These are phyloP conservation scores for Bilobella aurantiaca DNA, from an alignment of 1,140 invertebrate genomes.

Conservation along the genomic window DNA sequence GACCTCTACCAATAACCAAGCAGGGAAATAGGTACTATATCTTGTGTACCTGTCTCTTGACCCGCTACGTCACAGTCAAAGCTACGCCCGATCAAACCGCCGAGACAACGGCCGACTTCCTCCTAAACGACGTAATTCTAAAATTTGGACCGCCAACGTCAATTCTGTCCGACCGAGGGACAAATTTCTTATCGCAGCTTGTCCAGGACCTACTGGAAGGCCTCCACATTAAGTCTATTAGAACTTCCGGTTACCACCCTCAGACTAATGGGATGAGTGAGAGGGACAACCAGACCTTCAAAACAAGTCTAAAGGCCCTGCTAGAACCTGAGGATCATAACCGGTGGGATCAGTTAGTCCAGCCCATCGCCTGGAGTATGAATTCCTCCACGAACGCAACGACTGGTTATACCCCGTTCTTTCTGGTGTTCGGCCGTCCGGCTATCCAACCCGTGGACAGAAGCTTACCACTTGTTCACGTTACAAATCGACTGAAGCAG, in stretches of 20 bases:
- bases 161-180: constrained; percentile 28
- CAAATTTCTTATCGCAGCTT: constrained; percentile 12
- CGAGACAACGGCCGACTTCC: constrained; percentile 35
- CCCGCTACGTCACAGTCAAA: constrained; percentile 38
- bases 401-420: too few relatives aligned
- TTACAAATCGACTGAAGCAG: too few relatives aligned
- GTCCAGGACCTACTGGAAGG: constrained; percentile 5
- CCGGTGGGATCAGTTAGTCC: neutral
- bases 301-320: constrained; percentile 36
- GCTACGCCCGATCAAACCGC: constrained; percentile 39
- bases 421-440: too few relatives aligned
- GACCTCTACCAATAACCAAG: constrained; percentile 34
- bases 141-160: constrained; percentile 25
- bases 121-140: constrained; percentile 29
- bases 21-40: constrained; percentile 37
- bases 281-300: constrained; percentile 40
- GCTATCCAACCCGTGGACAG: too few relatives aligned
- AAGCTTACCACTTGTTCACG: too few relatives aligned
- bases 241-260: constrained; percentile 31
- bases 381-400: neutral
- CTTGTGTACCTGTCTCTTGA: constrained; percentile 39
- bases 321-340: neutral
- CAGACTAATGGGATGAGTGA: constrained; percentile 39
- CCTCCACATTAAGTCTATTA: neutral
- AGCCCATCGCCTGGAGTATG: neutral